phyloP scores from a whole-genome alignment of 2,888 invertebrate species.

The Lepeophtheirus nordmannii region DNA sequence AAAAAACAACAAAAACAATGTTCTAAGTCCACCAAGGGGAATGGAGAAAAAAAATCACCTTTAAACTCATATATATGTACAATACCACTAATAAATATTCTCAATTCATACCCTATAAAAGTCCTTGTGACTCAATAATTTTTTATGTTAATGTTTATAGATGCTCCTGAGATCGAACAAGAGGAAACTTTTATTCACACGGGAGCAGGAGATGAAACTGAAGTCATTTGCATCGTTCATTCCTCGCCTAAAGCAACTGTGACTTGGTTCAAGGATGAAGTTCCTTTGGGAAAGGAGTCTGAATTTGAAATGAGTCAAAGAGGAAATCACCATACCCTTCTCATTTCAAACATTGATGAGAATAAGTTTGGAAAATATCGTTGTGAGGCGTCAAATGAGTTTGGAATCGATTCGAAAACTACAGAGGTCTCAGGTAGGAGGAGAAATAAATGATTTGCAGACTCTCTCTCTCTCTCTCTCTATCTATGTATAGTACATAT shows the following conservation, averaged over 20 bases:
- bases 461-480: background rate
- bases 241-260: conserved; percentile 9
- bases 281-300: background rate
- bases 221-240: conserved; percentile 16
- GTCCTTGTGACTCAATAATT: background rate
- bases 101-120: too few species aligned
- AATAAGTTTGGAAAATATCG: conserved; percentile 9
- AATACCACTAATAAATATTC: too few species aligned
- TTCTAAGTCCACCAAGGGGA: too few species aligned
- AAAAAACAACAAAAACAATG: too few species aligned
- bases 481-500: too few species aligned
- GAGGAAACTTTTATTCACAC: conserved; percentile 20
- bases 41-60: too few species aligned
- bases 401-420: conserved; percentile 14
- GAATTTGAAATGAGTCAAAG: conserved; percentile 2
- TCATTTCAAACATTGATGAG: background rate
- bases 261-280: conserved; percentile 12
- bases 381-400: conserved; percentile 1
- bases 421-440: conserved; percentile 13
- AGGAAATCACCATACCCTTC: conserved; percentile 12
- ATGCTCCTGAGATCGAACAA: conserved; percentile 18
- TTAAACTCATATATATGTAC: too few species aligned
- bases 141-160: background rate
- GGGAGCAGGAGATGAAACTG: conserved; percentile 12
- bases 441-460: background rate